phyloP scores from a whole-genome alignment of 2,888 invertebrate species.

The Aphelenchoides bicaudatus region DNA sequence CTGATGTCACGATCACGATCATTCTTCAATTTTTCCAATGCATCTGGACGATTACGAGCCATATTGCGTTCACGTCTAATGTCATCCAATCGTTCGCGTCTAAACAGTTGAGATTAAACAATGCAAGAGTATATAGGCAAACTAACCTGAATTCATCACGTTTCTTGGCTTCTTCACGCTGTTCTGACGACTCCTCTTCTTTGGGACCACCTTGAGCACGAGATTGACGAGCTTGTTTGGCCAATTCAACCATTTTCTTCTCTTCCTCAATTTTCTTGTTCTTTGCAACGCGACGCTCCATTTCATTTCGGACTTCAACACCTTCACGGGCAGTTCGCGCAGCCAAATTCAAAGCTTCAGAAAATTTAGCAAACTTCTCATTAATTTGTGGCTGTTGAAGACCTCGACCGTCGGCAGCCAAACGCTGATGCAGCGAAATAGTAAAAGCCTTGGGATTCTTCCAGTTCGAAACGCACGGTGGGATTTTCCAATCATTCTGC shows the following conservation, averaged over 20 bases:
- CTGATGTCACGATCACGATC: slow-evolving; percentile 93
- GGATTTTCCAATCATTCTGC: slow-evolving; percentile 98
- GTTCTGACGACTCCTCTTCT: slow-evolving; percentile 28
- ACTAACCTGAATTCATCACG: slow-evolving; percentile 77
- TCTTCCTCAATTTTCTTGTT: slow-evolving; percentile 76
- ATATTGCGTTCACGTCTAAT: slow-evolving; percentile 77
- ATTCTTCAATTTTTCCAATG: slow-evolving; percentile 76
- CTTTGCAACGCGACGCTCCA: slow-evolving; percentile 91
- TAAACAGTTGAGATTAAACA: slow-evolving; percentile 22
- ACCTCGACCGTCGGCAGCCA: slow-evolving; percentile 96
- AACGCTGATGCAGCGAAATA: slow-evolving; percentile 90
- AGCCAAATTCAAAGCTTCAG: slow-evolving; percentile 94
- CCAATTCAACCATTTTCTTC: slow-evolving; percentile 83
- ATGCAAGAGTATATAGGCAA: slow-evolving; percentile 10
- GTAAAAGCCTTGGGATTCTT: slow-evolving; percentile 81
- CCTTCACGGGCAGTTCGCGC: slow-evolving; percentile 94
- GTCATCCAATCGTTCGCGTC: slow-evolving; percentile 56
- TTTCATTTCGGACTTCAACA: slow-evolving; percentile 88
- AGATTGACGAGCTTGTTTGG: slow-evolving; percentile 67
- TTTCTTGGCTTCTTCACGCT: slow-evolving; percentile 64
- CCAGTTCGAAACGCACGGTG: slow-evolving; percentile 98
- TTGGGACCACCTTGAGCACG: slow-evolving; percentile 14
- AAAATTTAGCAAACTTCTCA: slow-evolving; percentile 96
- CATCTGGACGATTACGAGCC: slow-evolving; percentile 87
- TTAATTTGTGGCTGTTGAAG: slow-evolving; percentile 85